These are phyloP conservation scores for Nothoprocta perdicaria DNA, from an alignment of 2,113 vertebrate genomes.

Conservation along the genomic window DNA sequence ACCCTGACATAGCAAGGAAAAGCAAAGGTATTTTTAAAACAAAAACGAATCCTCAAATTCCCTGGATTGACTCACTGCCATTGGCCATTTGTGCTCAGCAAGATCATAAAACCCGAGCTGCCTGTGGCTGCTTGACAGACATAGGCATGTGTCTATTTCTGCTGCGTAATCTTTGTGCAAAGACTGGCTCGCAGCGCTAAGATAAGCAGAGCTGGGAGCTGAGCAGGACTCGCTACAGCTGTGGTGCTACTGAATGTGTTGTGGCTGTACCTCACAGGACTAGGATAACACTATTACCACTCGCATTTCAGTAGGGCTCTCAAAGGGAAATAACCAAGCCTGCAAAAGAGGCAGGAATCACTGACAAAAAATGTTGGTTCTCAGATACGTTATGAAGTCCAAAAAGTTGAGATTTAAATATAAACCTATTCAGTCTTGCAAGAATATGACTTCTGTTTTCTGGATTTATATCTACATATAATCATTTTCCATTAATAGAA, in stretches of 20 bases:
- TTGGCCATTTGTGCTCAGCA: neutral
- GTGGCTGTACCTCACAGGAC: neutral
- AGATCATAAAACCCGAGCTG: neutral
- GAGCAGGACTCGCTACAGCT: neutral
- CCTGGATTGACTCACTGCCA: neutral
- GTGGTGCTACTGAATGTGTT: neutral
- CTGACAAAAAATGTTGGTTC: fast-evolving
- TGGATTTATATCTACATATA: neutral
- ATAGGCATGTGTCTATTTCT: neutral
- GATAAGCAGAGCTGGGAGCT: neutral
- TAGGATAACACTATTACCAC: neutral
- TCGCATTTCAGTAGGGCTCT: neutral
- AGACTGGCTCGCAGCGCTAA: neutral
- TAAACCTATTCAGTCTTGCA: neutral
- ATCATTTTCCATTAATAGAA: neutral
- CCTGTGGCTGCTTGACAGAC: neutral
- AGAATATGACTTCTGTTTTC: neutral
- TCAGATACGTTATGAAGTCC: neutral
- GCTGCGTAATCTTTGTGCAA: neutral
- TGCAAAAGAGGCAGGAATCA: neutral
- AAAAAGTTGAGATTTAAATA: neutral
- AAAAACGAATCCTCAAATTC: neutral
- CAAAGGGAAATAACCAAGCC: fast-evolving
- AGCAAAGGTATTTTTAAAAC: neutral
- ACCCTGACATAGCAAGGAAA: neutral